Base-by-base conservation (phyloP, 2,113 vertebrate species). In the Microcebus jonahi region DNA sequence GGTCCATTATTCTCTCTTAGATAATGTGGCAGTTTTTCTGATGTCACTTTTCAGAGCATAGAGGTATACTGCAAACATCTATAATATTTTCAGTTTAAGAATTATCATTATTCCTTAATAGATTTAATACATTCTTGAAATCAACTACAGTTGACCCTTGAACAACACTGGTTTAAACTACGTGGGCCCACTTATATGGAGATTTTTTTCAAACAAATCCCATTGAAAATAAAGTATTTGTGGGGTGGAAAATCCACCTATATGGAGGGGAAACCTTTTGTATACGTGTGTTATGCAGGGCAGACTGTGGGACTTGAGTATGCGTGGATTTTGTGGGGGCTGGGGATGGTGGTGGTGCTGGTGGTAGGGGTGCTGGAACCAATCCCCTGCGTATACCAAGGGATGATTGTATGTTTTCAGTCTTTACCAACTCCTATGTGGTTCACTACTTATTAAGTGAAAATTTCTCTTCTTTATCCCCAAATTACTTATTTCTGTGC, bases 81-180 rank as follows among this genome's bases (percentile, higher is more conserved):
- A 45, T 71, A 79, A 55, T 71, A 79, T 68, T 87, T 86, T 81
- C 50, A 71, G 45, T 81, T 67, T 91, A 73, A 87, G 90, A 93
- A 68, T 57, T 23, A n/a, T 86, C 29, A 63, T 86, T n/a, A 63
- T 34, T 93, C 29, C 59, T n/a, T 94, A 76, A 91, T 50, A 90
- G 65, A 86, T 39, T 18, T 73, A 77, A 89, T 83, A 20, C 23
- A 73, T 75, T 31, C n/a, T 48, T 76, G 39, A 88, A 83, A 73
- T 61, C 45, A 88, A 63, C 34, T 48, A 2, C 4, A 61, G 25
- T 61, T 61, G 59, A 61, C 11, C 59, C 59, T 61, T 25, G 59
- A 23, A 61, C 59, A 27, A 27, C 59, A 61, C 59, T 21, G 25
- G 59, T 61, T 61, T 61, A 25, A 61, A 61, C 55, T 57, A 20